A percentile compares a stretch with the other conserved stretches of the same genome.
Conservation (phyloP, 2,888 invertebrate genomes). For the Lingula anatina region DNA sequence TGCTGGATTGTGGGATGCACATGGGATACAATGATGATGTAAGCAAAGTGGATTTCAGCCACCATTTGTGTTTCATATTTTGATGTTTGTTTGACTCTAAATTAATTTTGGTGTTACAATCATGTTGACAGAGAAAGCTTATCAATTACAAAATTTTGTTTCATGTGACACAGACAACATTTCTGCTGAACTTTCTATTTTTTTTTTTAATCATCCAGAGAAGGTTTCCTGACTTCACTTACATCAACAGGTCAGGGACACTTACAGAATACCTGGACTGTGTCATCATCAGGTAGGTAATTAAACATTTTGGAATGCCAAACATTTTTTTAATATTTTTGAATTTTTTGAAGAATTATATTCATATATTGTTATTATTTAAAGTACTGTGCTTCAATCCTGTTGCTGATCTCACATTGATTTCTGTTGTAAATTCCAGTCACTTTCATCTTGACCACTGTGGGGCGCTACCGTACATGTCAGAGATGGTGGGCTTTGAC, state of each 20-base stretch:
- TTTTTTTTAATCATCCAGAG: slow-evolving; percentile 56
- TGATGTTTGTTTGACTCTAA: no score
- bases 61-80: no score
- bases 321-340: background rate
- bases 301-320: no score
- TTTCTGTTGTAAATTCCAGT: slow-evolving; percentile 58
- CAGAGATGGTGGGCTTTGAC: slow-evolving; percentile 94
- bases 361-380: background rate
- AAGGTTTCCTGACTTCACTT: slow-evolving; percentile 95
- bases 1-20: slow-evolving; percentile 99
- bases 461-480: slow-evolving; percentile 82
- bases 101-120: no score
- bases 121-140: background rate
- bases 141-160: no score
- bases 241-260: slow-evolving; percentile 82
- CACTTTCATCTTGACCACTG: slow-evolving; percentile 98
- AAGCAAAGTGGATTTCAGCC: no score
- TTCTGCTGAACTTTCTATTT: background rate
- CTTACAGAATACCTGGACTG: slow-evolving; percentile 94
- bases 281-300: slow-evolving; percentile 75
- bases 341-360: background rate
- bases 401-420: no score
- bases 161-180: no score
- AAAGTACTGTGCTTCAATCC: no score
- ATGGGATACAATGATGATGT: slow-evolving; percentile 97